A percentile compares a stretch with the other conserved stretches of the same genome.
These are phyloP conservation scores for Graptemys geographica DNA, from an alignment of 2,797 vertebrate genomes.

Conservation along the genomic window DNA sequence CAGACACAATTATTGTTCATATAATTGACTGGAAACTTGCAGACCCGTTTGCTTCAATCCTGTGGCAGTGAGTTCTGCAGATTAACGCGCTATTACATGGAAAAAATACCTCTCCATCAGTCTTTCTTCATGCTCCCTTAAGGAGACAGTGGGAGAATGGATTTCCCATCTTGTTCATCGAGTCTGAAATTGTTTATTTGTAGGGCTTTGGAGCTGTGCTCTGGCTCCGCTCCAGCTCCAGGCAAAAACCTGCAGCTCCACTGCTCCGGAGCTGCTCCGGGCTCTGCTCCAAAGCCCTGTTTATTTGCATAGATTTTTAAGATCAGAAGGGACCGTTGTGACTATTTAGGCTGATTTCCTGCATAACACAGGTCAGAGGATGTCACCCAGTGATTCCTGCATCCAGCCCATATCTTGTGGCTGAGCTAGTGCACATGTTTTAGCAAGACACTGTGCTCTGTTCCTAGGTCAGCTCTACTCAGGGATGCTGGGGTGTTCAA, in stretches of 20 bases:
- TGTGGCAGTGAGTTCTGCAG: not conserved
- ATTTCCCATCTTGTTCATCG: not conserved
- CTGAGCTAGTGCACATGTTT: not conserved
- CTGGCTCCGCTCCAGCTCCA: too few relatives aligned
- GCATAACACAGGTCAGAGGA: not conserved
- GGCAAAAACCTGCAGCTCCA: too few relatives aligned
- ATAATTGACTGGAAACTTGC: not conserved
- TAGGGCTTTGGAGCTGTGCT: too few relatives aligned
- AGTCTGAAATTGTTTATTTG: not conserved
- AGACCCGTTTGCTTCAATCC: not conserved
- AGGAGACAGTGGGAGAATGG: not conserved
- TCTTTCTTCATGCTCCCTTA: not conserved
- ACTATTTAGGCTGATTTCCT: not conserved
- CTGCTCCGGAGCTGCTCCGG: too few relatives aligned
- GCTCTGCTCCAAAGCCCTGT: not conserved
- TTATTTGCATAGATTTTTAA: not conserved
- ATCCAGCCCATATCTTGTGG: not conserved
- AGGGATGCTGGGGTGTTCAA: not conserved
- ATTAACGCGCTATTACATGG: not conserved
- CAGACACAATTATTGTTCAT: not conserved
- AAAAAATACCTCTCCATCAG: not conserved
- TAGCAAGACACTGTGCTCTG: not conserved
- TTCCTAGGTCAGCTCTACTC: not conserved
- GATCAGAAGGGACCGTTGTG: not conserved
- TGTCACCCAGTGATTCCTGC: not conserved